Evolutionary conservation across 64 coral and sea anemone genomes (phyloP), one percentile per base, ranked within the genome.

Genomic region (Actinia equina): DNA sequence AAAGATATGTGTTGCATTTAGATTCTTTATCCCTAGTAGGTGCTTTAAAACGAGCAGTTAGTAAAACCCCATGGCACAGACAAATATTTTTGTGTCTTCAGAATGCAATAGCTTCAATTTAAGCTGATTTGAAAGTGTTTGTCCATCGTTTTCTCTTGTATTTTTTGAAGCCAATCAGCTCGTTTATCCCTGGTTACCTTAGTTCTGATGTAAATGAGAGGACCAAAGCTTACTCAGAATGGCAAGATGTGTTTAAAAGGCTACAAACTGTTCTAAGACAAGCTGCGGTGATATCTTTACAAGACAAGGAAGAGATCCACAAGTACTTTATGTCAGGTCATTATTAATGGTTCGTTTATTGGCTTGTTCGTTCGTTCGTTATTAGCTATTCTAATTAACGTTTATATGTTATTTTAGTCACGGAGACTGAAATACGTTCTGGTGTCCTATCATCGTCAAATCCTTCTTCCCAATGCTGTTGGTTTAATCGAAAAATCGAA

Each of bases 261-360:
- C 63, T 95, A 26, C 93, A 95, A 53, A 20, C 53, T 26, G 42
- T 95, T 19, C 82, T 95, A 11, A 91, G 93, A 43, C 49, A 45
- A 22, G 82, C 69, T 17, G 93, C 93, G 12, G 80, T 58, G 20
- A 79, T 23, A 59, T 26, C 79, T 45, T 52, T 92, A 82, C 17
- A 69, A 59, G 86, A 91, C 76, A 37, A 84, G 16, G 89, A 80
- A 43, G 18, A 74, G 26, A 62, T 92, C 2, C 89, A 88, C 85
- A 95, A 95, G 82, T 95, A 95, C 83, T 95, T 95, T 65, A 95
- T 88, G 60, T 95, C 93, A 71, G 93, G 93, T 95, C 64, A 11
- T 14, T 49, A 49, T 49, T 49, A n/a, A n/a, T n/a, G n/a, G n/a
- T n/a, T n/a, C n/a, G n/a, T n/a, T n/a, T n/a, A n/a, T n/a, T n/a